Evolutionary conservation across 2,888 invertebrate genomes (phyloP).

Genomic region (Rugalucina vietnamica): DNA sequence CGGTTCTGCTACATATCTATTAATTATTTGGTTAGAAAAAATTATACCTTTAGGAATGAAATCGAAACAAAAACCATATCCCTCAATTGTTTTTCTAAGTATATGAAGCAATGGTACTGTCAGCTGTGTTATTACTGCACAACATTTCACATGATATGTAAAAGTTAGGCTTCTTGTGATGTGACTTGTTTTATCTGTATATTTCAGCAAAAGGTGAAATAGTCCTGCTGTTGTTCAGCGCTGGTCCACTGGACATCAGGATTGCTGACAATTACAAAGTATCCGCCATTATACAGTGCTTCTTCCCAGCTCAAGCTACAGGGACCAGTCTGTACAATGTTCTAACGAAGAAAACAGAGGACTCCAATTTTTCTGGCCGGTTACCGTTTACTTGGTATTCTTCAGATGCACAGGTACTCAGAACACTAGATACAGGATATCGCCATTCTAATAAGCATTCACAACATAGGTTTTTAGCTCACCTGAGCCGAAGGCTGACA

Average conservation of each 20-base stretch:
- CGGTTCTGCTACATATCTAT: no score
- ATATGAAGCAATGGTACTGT: neutral
- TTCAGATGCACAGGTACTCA: conserved; percentile 68
- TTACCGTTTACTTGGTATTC: conserved; percentile 80
- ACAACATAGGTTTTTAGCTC: no score
- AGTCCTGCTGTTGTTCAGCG: conserved; percentile 76
- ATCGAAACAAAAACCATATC: no score
- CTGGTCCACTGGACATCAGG: conserved; percentile 78
- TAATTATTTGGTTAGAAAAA: no score
- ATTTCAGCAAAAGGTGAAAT: conserved; percentile 57
- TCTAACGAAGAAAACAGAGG: conserved; percentile 64
- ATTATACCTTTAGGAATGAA: no score
- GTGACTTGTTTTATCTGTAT: neutral
- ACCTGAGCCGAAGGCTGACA: no score
- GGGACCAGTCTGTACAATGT: conserved; percentile 77
- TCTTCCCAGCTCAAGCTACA: conserved; percentile 80
- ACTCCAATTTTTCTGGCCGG: conserved; percentile 77
- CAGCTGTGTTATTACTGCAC: neutral
- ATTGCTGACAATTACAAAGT: conserved; percentile 65
- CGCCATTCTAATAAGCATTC: no score
- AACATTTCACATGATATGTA: neutral
- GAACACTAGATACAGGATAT: no score
- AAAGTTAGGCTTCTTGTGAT: no score
- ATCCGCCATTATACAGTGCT: conserved; percentile 76
- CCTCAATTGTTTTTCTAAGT: no score